phyloP scores from a whole-genome alignment of 2,888 invertebrate genomes.

The Lasioglossum lativentre region DNA sequence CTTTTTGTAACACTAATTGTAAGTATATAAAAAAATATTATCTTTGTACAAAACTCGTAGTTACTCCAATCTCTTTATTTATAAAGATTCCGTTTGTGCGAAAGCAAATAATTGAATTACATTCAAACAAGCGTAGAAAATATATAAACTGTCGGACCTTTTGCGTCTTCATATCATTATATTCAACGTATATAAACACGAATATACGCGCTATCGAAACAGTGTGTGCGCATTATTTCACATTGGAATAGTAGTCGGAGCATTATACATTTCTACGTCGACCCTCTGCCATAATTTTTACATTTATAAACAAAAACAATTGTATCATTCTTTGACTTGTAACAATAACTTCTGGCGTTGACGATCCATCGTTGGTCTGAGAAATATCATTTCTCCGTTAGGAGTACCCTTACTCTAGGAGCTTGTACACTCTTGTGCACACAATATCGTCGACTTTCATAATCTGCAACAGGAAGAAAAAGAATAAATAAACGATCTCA shows the following conservation, averaged over 20 bases:
- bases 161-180: constrained; percentile 28
- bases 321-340: constrained; percentile 15
- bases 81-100: constrained; percentile 23
- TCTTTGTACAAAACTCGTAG: constrained; percentile 19
- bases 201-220: constrained; percentile 7
- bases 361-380: constrained; percentile 22
- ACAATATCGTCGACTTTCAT: constrained; percentile 90
- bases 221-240: not conserved
- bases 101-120: constrained; percentile 35
- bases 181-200: constrained; percentile 6
- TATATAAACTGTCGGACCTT: constrained; percentile 37
- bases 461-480: constrained; percentile 85
- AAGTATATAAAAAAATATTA: constrained; percentile 36
- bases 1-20: constrained; percentile 28
- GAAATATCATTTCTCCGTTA: constrained; percentile 2
- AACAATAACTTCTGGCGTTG: constrained; percentile 22
- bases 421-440: constrained; percentile 91
- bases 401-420: constrained; percentile 84
- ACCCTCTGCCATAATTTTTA: constrained; percentile 24
- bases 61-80: constrained; percentile 47
- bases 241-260: constrained; percentile 36
- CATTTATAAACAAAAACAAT: constrained; percentile 39
- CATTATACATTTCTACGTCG: constrained; percentile 21
- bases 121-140: constrained; percentile 40
- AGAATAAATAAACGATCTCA: not conserved